Evolutionary conservation across 2,797 vertebrate species (phyloP).

Genomic region (Oryzias sinensis): DNA sequence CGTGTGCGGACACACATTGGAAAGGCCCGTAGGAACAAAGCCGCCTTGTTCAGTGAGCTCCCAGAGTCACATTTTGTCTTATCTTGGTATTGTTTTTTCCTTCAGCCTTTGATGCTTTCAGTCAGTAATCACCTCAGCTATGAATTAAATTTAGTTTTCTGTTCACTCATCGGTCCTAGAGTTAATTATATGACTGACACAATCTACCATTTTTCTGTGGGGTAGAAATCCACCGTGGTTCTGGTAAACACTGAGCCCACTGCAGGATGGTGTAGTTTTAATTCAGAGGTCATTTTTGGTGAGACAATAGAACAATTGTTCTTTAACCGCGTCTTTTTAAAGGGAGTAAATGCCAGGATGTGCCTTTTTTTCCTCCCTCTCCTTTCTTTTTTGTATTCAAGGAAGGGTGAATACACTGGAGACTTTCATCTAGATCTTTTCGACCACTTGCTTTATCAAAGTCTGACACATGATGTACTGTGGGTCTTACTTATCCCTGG

Average conservation of each 20-base stretch:
- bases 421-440: constrained; percentile 59
- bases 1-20: constrained; percentile 25
- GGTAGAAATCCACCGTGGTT: constrained; percentile 7
- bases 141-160: constrained; percentile 66
- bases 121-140: constrained; percentile 50
- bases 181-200: constrained; percentile 18
- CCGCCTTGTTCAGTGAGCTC: constrained; percentile 44
- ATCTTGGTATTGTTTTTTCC: constrained; percentile 76
- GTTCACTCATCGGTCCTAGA: constrained; percentile 33
- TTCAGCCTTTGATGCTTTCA: constrained; percentile 68
- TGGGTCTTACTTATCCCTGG: constrained; percentile 43
- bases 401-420: constrained; percentile 52
- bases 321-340: constrained; percentile 55
- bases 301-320: constrained; percentile 76
- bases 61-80: constrained; percentile 68
- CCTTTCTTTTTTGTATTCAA: constrained; percentile 53
- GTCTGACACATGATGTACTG: constrained; percentile 50
- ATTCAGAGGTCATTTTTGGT: constrained; percentile 49
- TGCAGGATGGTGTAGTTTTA: constrained; percentile 66
- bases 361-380: constrained; percentile 35
- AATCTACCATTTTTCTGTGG: constrained; percentile 33
- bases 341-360: constrained; percentile 73
- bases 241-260: constrained; percentile 48
- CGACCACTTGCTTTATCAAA: constrained; percentile 43
- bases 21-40: constrained; percentile 43